These are phyloP conservation scores for Drosophila kikkawai DNA, from an alignment of 1,140 invertebrate species.

Conservation along the genomic window DNA sequence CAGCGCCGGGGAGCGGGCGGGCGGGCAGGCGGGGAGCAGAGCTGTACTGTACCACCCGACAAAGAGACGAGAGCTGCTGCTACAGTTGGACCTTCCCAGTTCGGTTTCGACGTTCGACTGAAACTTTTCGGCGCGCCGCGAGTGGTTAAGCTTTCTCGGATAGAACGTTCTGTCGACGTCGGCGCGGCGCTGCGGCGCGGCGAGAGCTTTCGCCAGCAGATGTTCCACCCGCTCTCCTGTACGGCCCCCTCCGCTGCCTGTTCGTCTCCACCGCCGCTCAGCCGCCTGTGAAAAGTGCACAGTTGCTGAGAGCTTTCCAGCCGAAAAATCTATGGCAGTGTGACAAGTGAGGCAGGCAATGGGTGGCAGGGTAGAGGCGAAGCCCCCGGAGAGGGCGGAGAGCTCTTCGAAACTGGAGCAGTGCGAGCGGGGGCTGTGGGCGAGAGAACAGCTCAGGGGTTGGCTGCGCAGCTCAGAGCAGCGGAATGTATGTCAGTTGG, in stretches of 20 bases:
- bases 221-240: conserved; percentile 46
- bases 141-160: conserved; percentile 82
- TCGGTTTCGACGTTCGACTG: conserved; percentile 84
- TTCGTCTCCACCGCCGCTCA: background rate
- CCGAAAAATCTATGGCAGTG: conserved; percentile 75
- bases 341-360: conserved; percentile 71
- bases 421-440: background rate
- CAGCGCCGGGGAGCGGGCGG: conserved; percentile 72
- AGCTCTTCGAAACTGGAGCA: conserved; percentile 73
- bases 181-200: conserved; percentile 15
- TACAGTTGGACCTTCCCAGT: conserved; percentile 83
- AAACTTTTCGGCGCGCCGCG: conserved; percentile 82
- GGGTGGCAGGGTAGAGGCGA: conserved; percentile 3
- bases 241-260: background rate
- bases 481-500: conserved; percentile 43
- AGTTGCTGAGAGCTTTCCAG: conserved; percentile 65
- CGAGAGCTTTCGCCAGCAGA: conserved; percentile 70
- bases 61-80: conserved; percentile 80
- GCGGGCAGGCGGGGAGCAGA: conserved; percentile 70
- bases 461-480: conserved; percentile 41
- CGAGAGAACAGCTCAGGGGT: conserved; percentile 19
- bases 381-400: conserved; percentile 48
- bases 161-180: conserved; percentile 57
- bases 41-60: conserved; percentile 81
- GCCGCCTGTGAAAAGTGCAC: conserved; percentile 33